Base-by-base conservation (phyloP, 2,888 invertebrate species). In the Hetaerina titia region DNA sequence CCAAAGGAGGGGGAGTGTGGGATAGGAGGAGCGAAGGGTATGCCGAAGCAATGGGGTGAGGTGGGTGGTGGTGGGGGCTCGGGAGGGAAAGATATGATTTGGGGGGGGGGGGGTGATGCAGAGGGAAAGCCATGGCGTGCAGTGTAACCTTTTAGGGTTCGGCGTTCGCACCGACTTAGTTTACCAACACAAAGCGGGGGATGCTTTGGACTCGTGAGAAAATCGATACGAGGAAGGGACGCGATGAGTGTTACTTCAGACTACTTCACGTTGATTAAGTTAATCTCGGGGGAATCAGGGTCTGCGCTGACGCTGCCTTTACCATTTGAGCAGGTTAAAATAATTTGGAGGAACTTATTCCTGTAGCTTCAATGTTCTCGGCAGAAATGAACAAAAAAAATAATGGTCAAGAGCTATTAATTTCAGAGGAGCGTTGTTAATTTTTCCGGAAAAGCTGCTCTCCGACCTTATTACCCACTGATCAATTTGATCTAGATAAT, bases 111-210 rank as follows among this genome's bases (percentile, higher is more conserved):
- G 64, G 9, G 64, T 5, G 22, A 81, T 81, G 4, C 13, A 31
- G 81, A 81, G 81, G n/a, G 69, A 81, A 31, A 81, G 81, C 81
- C 25, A 25, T 81, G 31, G 81, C 81, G 81, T 81, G 45, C 4
- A 45, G 45, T 45, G 81, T 81, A 81, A 81, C 81, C 81, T 81
- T 81, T 81, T 81, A 81, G 81, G 81, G 81, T 81, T 81, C 81
- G 81, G 81, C 81, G 31, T 25, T 81, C 81, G 81, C 81, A 81
- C 81, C 7, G 81, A 81, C 81, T 81, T 81, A 81, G 81, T 31
- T 31, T 31, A 81, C 81, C 81, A 81, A 81, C 81, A 81, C 81
- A 31, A 15, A 31, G 81, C 81, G 25, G 31, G n/a, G 22, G 81
- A 81, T 81, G 81, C 81, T 81, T 81, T 31, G 31, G 31, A 31